Base-by-base conservation (phyloP, 2,113 vertebrate species). In the Solea solea region DNA sequence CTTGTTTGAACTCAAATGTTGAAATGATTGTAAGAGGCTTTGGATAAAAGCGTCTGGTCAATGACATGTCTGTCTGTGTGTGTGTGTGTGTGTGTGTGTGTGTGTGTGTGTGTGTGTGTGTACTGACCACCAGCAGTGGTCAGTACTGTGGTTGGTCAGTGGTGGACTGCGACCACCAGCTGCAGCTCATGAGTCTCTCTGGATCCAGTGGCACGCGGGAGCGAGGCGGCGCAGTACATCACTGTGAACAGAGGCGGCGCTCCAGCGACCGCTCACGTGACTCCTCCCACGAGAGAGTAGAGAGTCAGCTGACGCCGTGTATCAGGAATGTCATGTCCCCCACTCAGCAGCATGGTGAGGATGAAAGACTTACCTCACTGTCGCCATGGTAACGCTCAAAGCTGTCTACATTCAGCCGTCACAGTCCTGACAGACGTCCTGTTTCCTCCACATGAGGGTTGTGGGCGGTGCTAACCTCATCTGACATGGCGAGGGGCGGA, bases 271-370 rank as follows among this genome's bases (percentile, higher is more conserved):
- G 96, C 74, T 99, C 97, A 12, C 95, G 97, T 7, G 98, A 99
- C 87, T 98, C 97, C 0, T 99, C 97, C 63, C 97, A 98, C 0
- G 98, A 99, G 88, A 93, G 96, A 85, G 92, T 89, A 27, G 97
- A 99, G 83, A 94, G 95, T 53, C 97, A 98, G 71, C 95, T 99
- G 69, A 99, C 97, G 49, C 98, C 98, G 0, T 99, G 98, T 93
- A 99, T 99, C 91, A 93, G 98, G 88, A 99, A 99, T 65, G 93
- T 98, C 46, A 96, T 97, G 9, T 99, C 98, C 21, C 98, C 98
- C 65, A 99, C 97, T 16, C 93, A 96, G 21, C 98, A 98, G 76
- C 94, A 96, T 28, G 96, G 98, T 99, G 91, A 89, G 94, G 91
- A 46, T 34, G 34, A 5, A 7, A 13, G 11, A 0, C 14, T 14